Base-by-base conservation (phyloP, 2,113 vertebrate species). In the Antigone vipio region DNA sequence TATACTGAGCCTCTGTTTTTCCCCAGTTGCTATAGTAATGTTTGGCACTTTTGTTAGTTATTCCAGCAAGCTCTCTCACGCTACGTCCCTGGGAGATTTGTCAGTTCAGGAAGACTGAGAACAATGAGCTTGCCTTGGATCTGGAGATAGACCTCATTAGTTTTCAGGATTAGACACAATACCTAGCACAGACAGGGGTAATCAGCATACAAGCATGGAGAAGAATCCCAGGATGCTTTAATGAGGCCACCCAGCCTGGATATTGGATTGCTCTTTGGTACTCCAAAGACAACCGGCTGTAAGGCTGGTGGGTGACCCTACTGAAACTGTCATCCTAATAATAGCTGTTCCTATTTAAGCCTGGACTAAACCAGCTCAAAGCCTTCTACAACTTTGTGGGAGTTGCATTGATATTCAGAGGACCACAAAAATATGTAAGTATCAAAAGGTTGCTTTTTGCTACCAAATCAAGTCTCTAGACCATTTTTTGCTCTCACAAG, bases 21-120 rank as follows among this genome's bases (percentile, higher is more conserved):
- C 62, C 55, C 34, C 71, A 74, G 91, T 91, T 95, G 81, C 93
- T 94, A 88, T 95, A 94, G 85, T 83, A 89, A 95, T 85, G 15
- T 77, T 91, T 92, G 79, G 68, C 69, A 95, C 64, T 56, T 94
- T 52, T 66, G 45, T 93, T 92, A 88, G 86, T 52, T 96, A 71
- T 92, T 93, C 78, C 93, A 75, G 74, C 38, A 77, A 63, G 56
- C 66, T 69, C 9, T 56, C 45, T 86, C 34, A 12, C 5, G 5
- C 44, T 38, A 24, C 4, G 6, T 86, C 67, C 91, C 82, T 44
- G 72, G 58, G 92, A 93, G 76, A 91, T 86, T 68, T 93, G 68
- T 91, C 88, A 58, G 34, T 73, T 92, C 64, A 73, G 88, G 76
- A 91, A 87, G 88, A 69, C 53, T 69, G 64, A 87, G 68, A 92